A percentile compares a stretch with the other conserved stretches of the same genome.
Conservation (phyloP, 1,140 invertebrate genomes). For the Telenomus remus region DNA sequence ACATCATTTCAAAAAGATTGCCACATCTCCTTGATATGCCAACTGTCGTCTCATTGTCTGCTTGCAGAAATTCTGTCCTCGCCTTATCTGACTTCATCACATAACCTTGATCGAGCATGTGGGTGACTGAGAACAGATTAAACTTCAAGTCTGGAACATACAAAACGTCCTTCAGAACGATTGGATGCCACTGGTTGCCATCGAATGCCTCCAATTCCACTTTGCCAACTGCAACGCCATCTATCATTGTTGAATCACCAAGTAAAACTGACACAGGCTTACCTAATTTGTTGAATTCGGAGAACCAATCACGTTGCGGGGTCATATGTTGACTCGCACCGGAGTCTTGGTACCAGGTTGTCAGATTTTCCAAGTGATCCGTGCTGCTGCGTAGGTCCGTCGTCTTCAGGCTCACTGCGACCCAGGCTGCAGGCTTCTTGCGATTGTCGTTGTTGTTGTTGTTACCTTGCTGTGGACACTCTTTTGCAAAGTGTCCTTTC, state of each 20-base stretch:
- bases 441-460: not conserved
- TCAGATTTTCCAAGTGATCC: not conserved
- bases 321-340: constrained; percentile 6
- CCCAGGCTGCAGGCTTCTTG: not conserved
- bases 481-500: not conserved
- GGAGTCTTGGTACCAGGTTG: constrained; percentile 1
- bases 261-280: not conserved
- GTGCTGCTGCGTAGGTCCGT: not conserved
- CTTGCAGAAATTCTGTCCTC: constrained; percentile 24
- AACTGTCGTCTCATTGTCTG: constrained; percentile 24
- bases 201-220: constrained; percentile 47
- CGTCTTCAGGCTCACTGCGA: not conserved
- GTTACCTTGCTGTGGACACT: not conserved
- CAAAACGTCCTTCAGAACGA: constrained; percentile 48
- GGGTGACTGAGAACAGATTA: constrained; percentile 56
- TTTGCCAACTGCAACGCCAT: constrained; percentile 19
- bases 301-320: not conserved
- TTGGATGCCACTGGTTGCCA: constrained; percentile 43
- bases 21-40: constrained; percentile 28
- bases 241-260: constrained; percentile 8
- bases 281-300: not conserved
- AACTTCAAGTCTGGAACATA: constrained; percentile 52
- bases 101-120: constrained; percentile 52
- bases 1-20: constrained; percentile 56
- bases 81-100: constrained; percentile 20